These are phyloP conservation scores for Bombylius major DNA, from an alignment of 2,888 invertebrate species.

Conservation along the genomic window DNA sequence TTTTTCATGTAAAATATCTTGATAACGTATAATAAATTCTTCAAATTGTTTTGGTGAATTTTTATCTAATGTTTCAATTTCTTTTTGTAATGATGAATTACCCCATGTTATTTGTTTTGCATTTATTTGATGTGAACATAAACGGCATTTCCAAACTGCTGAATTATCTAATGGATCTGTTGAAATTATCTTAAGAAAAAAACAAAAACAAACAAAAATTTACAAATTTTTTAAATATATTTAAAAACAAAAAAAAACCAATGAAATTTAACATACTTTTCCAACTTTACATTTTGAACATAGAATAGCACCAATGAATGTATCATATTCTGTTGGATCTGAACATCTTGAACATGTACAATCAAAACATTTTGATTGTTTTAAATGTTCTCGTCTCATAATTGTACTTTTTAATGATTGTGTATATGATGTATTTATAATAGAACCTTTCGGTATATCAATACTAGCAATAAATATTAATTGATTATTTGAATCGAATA, in stretches of 20 bases:
- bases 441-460: slow-evolving; percentile 49
- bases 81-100: slow-evolving; percentile 48
- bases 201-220: background rate
- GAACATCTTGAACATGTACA: slow-evolving; percentile 54
- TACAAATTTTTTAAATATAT: background rate
- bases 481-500: slow-evolving; percentile 47
- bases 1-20: slow-evolving; percentile 48
- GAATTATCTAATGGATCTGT: slow-evolving; percentile 45
- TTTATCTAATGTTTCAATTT: slow-evolving; percentile 43
- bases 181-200: slow-evolving; percentile 40
- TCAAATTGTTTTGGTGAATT: slow-evolving; percentile 44
- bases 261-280: slow-evolving; percentile 22
- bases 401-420: slow-evolving; percentile 57
- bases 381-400: slow-evolving; percentile 48
- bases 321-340: slow-evolving; percentile 57
- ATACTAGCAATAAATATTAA: slow-evolving; percentile 50
- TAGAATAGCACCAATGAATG: slow-evolving; percentile 48
- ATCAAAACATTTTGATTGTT: slow-evolving; percentile 51
- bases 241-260: no score
- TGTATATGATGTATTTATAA: slow-evolving; percentile 56
- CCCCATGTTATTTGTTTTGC: slow-evolving; percentile 48
- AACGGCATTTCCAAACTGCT: slow-evolving; percentile 52
- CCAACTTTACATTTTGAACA: slow-evolving; percentile 48
- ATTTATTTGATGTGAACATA: slow-evolving; percentile 44
- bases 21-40: slow-evolving; percentile 49